A percentile compares a stretch with the other conserved stretches of the same genome.
phyloP scores from a whole-genome alignment of 1,140 invertebrate species.

The Zophobas morio region DNA sequence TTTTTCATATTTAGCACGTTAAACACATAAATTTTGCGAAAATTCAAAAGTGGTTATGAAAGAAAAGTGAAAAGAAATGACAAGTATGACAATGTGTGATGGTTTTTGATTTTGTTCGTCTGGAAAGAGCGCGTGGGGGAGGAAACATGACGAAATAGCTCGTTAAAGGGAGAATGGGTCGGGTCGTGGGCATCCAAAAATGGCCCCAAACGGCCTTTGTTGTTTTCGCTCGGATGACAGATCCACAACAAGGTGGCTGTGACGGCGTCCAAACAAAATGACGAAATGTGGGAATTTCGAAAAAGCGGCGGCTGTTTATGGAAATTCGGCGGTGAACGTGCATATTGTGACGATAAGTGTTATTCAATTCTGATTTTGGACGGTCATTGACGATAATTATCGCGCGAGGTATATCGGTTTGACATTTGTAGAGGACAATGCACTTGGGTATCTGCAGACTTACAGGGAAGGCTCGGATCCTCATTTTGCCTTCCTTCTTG shows the following conservation, averaged over 20 bases:
- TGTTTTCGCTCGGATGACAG: too few relatives aligned
- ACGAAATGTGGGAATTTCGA: background rate
- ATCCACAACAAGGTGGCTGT: background rate
- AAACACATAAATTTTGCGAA: slow-evolving; percentile 22
- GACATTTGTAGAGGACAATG: slow-evolving; percentile 54
- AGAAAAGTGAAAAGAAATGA: slow-evolving; percentile 13
- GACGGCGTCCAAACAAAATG: background rate
- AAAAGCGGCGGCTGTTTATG: slow-evolving; percentile 6
- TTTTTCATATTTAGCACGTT: slow-evolving; percentile 15
- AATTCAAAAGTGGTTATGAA: slow-evolving; percentile 25
- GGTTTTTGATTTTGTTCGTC: background rate
- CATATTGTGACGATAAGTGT: slow-evolving; percentile 20
- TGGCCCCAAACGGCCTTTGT: too few relatives aligned
- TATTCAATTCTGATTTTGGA: slow-evolving; percentile 19
- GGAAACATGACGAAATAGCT: too few relatives aligned
- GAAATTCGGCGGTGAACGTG: slow-evolving; percentile 14
- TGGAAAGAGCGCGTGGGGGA: too few relatives aligned
- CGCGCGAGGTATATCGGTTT: slow-evolving; percentile 32
- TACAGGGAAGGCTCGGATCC: slow-evolving; percentile 97
- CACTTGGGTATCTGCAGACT: slow-evolving; percentile 69
- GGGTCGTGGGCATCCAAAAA: too few relatives aligned
- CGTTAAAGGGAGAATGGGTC: too few relatives aligned
- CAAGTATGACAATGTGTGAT: slow-evolving; percentile 20
- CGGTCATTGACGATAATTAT: slow-evolving; percentile 34
- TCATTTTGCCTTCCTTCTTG: slow-evolving; percentile 96